Evolutionary conservation across 1,140 invertebrate species (phyloP), one percentile per base, ranked within the genome.

Genomic region (Myzus persicae): DNA sequence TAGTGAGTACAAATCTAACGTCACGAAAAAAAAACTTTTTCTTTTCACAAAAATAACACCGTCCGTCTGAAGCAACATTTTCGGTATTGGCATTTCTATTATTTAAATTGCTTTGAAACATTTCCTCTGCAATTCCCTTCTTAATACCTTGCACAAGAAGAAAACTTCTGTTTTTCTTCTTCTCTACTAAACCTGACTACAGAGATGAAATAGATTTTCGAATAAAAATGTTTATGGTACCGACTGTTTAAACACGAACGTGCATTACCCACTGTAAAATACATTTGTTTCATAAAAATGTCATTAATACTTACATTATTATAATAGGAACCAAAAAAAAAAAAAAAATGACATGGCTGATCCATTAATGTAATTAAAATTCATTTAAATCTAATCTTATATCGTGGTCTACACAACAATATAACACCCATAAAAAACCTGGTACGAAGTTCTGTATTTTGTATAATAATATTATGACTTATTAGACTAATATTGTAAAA

Each of bases 91-190:
- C 11, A 67, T 67, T 76, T 14, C 14, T 76, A 36, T 76, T 76
- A 76, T 76, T 76, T 76, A n/a, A 76, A 36, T 76, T 76, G n/a
- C 59, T 76, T 76, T 76, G 59, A 76, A 76, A 76, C 59, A 76
- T n/a, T 76, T 76, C 20, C 11, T n/a, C 31, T 36, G 31, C n/a
- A 76, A 76, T 18, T 20, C 36, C 59, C 31, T 5, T 76, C 59
- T 76, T 76, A 76, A 76, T 76, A n/a, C 18, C 59, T 5, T 51
- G 48, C 18, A 76, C 14, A 76, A 76, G 31, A 76, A 76, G 20
- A 67, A 76, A 76, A 76, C 59, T 76, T 76, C 59, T n/a, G 5
- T 76, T n/a, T 67, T 76, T 76, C 31, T 76, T 76, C 31, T 76
- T 76, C 59, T 18, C 36, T n/a, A 76, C 59, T 76, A 76, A n/a